phyloP scores from a whole-genome alignment of 1,140 invertebrate species.

The Brachionus asplanchnoidis region DNA sequence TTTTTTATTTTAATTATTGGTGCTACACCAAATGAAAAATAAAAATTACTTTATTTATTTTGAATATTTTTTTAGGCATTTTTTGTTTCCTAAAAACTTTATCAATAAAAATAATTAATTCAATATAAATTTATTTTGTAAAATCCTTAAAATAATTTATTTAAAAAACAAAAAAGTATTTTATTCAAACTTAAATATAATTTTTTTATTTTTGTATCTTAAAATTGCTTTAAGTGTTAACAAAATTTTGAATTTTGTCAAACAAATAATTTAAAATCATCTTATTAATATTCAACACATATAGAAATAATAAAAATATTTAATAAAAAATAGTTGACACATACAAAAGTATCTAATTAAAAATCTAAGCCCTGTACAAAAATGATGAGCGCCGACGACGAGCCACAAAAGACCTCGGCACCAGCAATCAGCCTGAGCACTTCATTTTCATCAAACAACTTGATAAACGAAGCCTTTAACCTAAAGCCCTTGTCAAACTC shows the following conservation, averaged over 20 bases:
- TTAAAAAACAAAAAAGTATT: too few species aligned
- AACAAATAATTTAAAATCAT: not conserved
- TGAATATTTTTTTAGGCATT: too few species aligned
- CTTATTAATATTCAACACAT: not conserved
- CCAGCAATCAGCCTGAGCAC: not conserved
- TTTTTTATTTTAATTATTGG: too few species aligned
- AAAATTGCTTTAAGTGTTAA: not conserved
- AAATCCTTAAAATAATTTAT: too few species aligned
- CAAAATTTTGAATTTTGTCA: not conserved
- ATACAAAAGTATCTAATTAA: not conserved
- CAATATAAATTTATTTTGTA: too few species aligned
- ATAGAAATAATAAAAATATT: not conserved
- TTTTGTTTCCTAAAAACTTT: too few species aligned
- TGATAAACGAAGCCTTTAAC: slow-evolving; percentile 29
- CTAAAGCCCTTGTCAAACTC: slow-evolving; percentile 23
- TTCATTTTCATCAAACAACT: not conserved
- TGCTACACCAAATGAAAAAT: too few species aligned
- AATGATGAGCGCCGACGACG: slow-evolving; percentile 41
- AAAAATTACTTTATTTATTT: too few species aligned
- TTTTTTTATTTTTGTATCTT: too few species aligned
- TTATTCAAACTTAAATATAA: too few species aligned
- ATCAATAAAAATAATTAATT: too few species aligned
- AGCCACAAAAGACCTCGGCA: not conserved
- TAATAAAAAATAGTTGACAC: slow-evolving; percentile 11
- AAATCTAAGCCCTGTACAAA: not conserved